Evolutionary conservation across 2,888 invertebrate species (phyloP).

Genomic region (Patella ulyssiponensis): DNA sequence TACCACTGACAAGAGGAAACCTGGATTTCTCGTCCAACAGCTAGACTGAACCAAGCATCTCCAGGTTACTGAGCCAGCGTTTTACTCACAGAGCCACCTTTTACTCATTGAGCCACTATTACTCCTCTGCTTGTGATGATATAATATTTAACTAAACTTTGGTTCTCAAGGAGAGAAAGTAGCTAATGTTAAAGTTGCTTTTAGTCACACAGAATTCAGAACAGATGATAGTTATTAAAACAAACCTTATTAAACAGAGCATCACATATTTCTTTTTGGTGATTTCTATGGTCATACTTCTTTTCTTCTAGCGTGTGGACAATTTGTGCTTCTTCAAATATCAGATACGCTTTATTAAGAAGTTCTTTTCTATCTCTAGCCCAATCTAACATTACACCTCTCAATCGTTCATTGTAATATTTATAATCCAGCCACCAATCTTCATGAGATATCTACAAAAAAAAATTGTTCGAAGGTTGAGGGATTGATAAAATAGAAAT

Average conservation of each 20-base stretch:
- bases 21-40: too few relatives aligned
- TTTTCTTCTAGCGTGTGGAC: conserved; percentile 61
- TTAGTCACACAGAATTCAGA: not conserved
- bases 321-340: conserved; percentile 56
- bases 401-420: conserved; percentile 61
- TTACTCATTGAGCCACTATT: too few relatives aligned
- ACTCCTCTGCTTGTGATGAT: too few relatives aligned
- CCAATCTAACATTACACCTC: conserved; percentile 65
- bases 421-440: conserved; percentile 66
- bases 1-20: too few relatives aligned
- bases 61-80: too few relatives aligned
- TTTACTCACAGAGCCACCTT: too few relatives aligned
- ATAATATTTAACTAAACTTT: too few relatives aligned
- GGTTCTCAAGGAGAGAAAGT: too few relatives aligned
- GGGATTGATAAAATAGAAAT: too few relatives aligned
- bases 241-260: conserved; percentile 63
- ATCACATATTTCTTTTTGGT: conserved; percentile 62
- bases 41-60: too few relatives aligned
- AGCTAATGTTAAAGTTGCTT: too few relatives aligned
- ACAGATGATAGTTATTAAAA: conserved; percentile 4
- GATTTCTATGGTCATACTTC: conserved; percentile 53
- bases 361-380: conserved; percentile 64
- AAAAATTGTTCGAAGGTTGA: not conserved
- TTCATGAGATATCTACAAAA: conserved; percentile 64
- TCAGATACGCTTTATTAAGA: conserved; percentile 54